Evolutionary conservation across 2,888 invertebrate species (phyloP).

Genomic region (Pristionchus arcanus): DNA sequence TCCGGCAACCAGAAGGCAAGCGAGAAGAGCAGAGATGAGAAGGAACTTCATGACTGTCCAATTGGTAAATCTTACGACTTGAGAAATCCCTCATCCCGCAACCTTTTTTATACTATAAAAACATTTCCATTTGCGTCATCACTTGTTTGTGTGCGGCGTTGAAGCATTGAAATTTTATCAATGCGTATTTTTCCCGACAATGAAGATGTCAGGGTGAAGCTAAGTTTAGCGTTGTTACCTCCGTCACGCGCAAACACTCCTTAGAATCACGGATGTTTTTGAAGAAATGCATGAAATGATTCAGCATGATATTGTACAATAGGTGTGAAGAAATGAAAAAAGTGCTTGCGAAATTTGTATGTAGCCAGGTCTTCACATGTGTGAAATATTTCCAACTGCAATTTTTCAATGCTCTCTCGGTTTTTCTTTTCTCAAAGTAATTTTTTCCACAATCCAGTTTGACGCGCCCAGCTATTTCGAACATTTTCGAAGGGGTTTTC

Average conservation of each 20-base stretch:
- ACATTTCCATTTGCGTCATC: not conserved
- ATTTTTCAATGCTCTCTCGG: no score
- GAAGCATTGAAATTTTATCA: not conserved
- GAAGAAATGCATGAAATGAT: not conserved
- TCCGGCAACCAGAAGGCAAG: not conserved
- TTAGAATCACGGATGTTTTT: not conserved
- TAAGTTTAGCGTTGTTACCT: not conserved
- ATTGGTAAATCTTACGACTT: not conserved
- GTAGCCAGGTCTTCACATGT: no score
- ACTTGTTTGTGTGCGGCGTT: not conserved
- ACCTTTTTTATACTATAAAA: not conserved
- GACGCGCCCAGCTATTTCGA: no score
- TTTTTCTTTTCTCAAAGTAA: no score
- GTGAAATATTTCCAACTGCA: no score
- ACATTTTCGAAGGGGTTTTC: no score
- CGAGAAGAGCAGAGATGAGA: not conserved
- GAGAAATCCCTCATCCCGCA: not conserved
- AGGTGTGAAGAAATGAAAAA: not conserved
- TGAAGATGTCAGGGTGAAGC: not conserved
- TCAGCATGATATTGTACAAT: not conserved
- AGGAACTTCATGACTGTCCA: not conserved
- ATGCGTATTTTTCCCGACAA: not conserved
- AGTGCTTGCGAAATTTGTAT: not conserved
- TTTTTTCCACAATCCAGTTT: no score
- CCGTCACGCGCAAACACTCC: not conserved